These are phyloP conservation scores for Falco biarmicus DNA, from an alignment of 2,797 vertebrate species.

Conservation along the genomic window DNA sequence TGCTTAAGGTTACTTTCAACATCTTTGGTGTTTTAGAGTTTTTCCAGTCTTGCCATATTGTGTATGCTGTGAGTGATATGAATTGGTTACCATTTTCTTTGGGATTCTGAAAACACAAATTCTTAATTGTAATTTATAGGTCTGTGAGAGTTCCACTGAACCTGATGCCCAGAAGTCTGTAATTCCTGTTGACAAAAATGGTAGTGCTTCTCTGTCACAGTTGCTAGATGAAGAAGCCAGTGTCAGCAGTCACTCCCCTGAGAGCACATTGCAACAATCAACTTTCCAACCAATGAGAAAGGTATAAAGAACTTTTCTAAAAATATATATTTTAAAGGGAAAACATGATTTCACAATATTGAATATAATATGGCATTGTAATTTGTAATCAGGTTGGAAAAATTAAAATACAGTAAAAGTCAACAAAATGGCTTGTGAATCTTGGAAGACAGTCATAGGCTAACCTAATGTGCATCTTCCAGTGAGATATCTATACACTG, in stretches of 20 bases:
- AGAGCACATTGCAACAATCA: constrained; percentile 55
- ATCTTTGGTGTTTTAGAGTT: not conserved
- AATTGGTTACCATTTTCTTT: not conserved
- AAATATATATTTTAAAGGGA: not conserved
- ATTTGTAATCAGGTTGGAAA: not conserved
- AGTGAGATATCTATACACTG: not conserved
- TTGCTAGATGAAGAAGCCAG: constrained; percentile 64
- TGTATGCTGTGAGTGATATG: not conserved
- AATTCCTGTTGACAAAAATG: constrained; percentile 63
- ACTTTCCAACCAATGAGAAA: constrained; percentile 75
- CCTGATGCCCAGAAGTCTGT: constrained; percentile 67
- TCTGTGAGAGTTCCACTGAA: constrained; percentile 67
- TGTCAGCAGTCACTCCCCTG: constrained; percentile 52
- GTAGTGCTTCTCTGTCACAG: constrained; percentile 49
- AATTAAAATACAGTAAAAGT: not conserved
- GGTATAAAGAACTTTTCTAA: constrained; percentile 57
- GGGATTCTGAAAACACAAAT: not conserved
- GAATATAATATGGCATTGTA: not conserved
- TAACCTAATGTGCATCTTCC: not conserved
- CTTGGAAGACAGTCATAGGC: not conserved
- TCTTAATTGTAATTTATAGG: constrained; percentile 63
- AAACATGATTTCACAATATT: not conserved
- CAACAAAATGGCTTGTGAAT: not conserved
- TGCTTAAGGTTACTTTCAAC: not conserved
- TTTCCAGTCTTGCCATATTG: not conserved